Evolutionary conservation across 2,797 vertebrate genomes (phyloP).

Genomic region (Babyrousa celebensis): DNA sequence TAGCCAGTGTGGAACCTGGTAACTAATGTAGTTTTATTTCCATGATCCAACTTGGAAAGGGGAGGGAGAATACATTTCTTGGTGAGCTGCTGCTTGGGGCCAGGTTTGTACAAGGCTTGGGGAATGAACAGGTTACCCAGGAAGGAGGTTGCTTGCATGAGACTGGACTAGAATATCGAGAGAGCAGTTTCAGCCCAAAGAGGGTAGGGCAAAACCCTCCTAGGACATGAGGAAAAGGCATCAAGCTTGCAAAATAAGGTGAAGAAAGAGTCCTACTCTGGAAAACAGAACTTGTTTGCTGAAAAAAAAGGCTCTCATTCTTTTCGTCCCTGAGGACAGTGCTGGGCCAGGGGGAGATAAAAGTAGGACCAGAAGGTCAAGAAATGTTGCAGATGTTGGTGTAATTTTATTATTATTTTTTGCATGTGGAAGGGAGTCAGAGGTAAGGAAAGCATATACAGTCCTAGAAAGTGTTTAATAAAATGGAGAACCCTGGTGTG

Average conservation of each 20-base stretch:
- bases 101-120: not conserved
- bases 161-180: not conserved
- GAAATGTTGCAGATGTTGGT: slow-evolving; percentile 35
- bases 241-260: slow-evolving; percentile 27
- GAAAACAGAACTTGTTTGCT: slow-evolving; percentile 64
- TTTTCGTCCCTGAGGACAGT: slow-evolving; percentile 5
- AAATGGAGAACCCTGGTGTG: not conserved
- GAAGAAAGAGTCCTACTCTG: slow-evolving; percentile 12
- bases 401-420: not conserved
- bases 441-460: not conserved
- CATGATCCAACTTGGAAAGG: not conserved
- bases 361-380: slow-evolving; percentile 11
- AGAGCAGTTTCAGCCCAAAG: not conserved
- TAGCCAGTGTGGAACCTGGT: not conserved
- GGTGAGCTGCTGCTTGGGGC: not conserved
- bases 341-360: not conserved
- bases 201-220: not conserved
- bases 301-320: not conserved
- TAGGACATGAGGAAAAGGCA: slow-evolving; percentile 53
- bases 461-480: not conserved
- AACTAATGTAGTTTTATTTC: not conserved
- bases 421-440: not conserved
- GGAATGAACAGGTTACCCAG: not conserved
- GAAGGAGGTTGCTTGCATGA: not conserved
- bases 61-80: not conserved